Evolutionary conservation across 2,113 vertebrate genomes (phyloP).

Genomic region (Xiphophorus hellerii): DNA sequence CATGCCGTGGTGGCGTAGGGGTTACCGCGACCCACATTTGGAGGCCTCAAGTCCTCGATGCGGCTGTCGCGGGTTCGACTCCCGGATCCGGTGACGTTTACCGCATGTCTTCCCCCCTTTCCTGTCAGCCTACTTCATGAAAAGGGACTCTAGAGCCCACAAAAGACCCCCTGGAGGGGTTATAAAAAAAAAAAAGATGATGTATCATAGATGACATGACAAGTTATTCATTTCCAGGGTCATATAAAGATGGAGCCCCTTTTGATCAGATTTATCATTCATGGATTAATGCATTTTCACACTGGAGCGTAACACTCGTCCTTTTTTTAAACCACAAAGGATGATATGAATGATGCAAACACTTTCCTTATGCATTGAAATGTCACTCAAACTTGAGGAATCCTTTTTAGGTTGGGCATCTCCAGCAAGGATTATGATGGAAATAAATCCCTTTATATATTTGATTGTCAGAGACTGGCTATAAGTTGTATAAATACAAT

Average conservation of each 20-base stretch:
- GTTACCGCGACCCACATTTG: too few relatives aligned
- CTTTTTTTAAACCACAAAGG: constrained; percentile 8
- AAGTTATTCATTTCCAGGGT: constrained; percentile 22
- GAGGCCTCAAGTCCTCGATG: too few relatives aligned
- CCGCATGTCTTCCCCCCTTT: too few relatives aligned
- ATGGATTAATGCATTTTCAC: constrained; percentile 4
- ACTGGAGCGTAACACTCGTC: constrained; percentile 9
- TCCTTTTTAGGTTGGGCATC: constrained; percentile 10
- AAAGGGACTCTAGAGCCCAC: too few relatives aligned
- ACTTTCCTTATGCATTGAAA: background rate
- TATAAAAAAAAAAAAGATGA: too few relatives aligned
- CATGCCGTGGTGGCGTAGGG: too few relatives aligned
- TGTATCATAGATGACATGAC: background rate
- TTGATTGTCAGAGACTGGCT: constrained; percentile 10
- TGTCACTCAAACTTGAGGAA: constrained; percentile 21
- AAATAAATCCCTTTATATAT: background rate
- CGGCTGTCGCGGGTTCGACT: too few relatives aligned
- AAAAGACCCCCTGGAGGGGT: too few relatives aligned
- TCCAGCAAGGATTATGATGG: background rate
- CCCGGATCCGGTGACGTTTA: too few relatives aligned
- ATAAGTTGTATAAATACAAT: constrained; percentile 4
- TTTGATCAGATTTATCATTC: constrained; percentile 1
- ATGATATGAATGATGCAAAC: background rate
- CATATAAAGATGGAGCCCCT: background rate
- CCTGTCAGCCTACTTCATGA: too few relatives aligned